Evolutionary conservation across 2,113 vertebrate genomes (phyloP), one percentile per base, ranked within the genome.

Genomic region (Asarcornis scutulata): DNA sequence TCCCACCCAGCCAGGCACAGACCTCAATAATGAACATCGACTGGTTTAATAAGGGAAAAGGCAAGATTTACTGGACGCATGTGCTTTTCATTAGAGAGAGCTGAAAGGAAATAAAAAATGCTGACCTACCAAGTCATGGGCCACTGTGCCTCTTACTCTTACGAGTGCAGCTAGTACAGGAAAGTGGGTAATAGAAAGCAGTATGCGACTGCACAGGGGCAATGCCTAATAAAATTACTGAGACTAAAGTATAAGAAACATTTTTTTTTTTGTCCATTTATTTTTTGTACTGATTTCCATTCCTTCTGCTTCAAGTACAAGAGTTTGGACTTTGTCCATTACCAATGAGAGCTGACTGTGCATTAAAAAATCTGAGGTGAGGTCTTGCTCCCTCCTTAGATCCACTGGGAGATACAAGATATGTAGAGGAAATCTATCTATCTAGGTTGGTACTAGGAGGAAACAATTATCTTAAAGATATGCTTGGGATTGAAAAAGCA

Each of bases 71-170:
- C 96, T 96, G 95, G 95, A 95, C 38, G 87, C 97, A 98, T 98
- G 97, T 98, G 98, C 97, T 98, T 99, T 98, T 98, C 97, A 98
- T 99, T 98, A 98, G 97, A 91, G 83, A 92, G 91, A 96, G 91
- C 60, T 75, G 92, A 98, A 97, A 98, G 98, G 98, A 98, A 99
- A 98, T 98, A 98, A 98, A 98, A 97, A 98, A 97, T 96, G 95
- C 95, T 98, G 98, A 98, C 98, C 98, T 96, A 94, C 95, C 97
- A 83, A 85, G 94, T 97, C 96, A 97, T 93, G 95, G 98, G 97
- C 97, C 97, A 95, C 81, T 44, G 97, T 92, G 94, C 91, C 97
- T 97, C 97, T 97, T 97, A 97, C 77, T 86, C 79, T 93, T 66
- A 90, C 2, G 20, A 95, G 88, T 59, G 86, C 88, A 79, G 95